These are phyloP conservation scores for Ceuthmochares aereus DNA, from an alignment of 2,113 vertebrate genomes.

Conservation along the genomic window DNA sequence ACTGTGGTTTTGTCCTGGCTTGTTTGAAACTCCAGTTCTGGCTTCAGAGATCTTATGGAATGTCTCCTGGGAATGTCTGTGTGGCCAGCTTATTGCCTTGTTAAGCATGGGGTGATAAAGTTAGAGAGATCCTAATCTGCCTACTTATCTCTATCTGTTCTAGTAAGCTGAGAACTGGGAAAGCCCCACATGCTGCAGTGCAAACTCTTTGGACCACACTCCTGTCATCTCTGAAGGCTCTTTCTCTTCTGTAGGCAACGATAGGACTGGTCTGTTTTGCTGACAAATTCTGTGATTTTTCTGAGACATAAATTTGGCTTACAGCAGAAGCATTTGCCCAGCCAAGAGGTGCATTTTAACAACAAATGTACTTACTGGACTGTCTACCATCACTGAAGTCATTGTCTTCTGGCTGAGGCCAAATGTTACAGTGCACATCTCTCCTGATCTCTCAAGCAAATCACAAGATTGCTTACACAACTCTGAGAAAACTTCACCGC, in stretches of 20 bases:
- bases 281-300: slow-evolving; percentile 36
- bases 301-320: slow-evolving; percentile 65
- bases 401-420: not conserved
- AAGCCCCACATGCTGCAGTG: not conserved
- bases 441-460: slow-evolving; percentile 6
- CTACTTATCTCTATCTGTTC: slow-evolving; percentile 4
- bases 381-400: slow-evolving; percentile 26
- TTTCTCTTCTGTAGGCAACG: slow-evolving; percentile 52
- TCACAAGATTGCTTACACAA: slow-evolving; percentile 49
- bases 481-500: slow-evolving; percentile 32
- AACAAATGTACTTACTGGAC: slow-evolving; percentile 59
- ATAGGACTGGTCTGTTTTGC: slow-evolving; percentile 15
- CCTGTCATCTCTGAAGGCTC: slow-evolving; percentile 41
- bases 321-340: slow-evolving; percentile 42
- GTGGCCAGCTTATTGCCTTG: not conserved
- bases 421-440: slow-evolving; percentile 22
- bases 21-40: slow-evolving; percentile 27
- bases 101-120: not conserved
- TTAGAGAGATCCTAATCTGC: slow-evolving; percentile 5
- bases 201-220: slow-evolving; percentile 5
- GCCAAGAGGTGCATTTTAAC: slow-evolving; percentile 32
- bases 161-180: not conserved
- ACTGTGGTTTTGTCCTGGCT: slow-evolving; percentile 19
- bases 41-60: slow-evolving; percentile 11
- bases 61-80: slow-evolving; percentile 21